Conservation (phyloP, 2,113 vertebrate species). For the Poeciliopsis prolifica region DNA sequence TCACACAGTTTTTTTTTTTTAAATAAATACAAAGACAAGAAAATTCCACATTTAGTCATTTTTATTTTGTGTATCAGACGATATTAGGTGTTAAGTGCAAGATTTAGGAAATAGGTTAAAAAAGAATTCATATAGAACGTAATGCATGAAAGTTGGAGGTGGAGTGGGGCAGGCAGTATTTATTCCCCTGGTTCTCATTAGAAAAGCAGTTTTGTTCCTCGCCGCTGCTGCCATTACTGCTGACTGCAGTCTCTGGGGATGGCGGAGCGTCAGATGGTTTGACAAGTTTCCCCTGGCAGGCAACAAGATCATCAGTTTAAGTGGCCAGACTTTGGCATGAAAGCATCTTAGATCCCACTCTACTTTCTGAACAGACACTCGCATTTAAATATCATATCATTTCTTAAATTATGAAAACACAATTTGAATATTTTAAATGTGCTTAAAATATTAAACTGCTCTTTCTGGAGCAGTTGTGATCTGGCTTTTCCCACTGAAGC, state of each 20-base stretch:
- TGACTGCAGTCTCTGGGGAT: constrained; percentile 52
- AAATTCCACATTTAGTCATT: neutral
- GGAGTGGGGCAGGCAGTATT: constrained; percentile 37
- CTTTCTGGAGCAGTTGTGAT: neutral
- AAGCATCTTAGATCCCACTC: neutral
- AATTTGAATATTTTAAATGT: neutral
- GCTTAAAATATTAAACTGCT: neutral
- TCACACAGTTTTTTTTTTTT: no score
- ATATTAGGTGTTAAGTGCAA: neutral
- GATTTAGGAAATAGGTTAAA: neutral
- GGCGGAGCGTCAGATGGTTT: constrained; percentile 31
- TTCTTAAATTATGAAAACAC: no score
- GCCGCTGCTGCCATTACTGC: constrained; percentile 38
- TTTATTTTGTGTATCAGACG: neutral
- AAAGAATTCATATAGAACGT: constrained; percentile 3
- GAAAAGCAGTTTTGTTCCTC: constrained; percentile 3
- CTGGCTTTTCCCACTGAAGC: neutral
- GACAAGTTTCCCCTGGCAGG: constrained; percentile 10
- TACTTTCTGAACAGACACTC: no score
- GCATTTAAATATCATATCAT: no score
- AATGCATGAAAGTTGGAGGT: neutral
- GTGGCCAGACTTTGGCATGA: no score
- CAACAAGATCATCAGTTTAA: constrained; percentile 36
- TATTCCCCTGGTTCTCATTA: constrained; percentile 68
- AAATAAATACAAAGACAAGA: neutral